Base-by-base conservation (phyloP, 2,797 vertebrate genomes). In the Moxostoma hubbsi region DNA sequence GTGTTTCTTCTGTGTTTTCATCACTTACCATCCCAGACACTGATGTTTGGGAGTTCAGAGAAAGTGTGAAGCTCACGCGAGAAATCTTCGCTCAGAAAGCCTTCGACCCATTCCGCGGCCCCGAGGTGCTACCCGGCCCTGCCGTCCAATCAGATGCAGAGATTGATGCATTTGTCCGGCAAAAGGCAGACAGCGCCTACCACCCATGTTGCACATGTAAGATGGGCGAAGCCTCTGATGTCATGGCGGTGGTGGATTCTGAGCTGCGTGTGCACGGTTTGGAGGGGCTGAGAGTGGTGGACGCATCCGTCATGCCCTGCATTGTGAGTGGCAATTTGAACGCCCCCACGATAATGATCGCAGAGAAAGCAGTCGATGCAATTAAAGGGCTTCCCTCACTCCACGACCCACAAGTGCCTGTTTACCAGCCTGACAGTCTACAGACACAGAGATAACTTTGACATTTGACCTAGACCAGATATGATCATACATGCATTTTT, bases 281-380 rank as follows among this genome's bases (percentile, higher is more conserved):
- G 47, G 95, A 99, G 85, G 90, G 93, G 68, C 89, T 99, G 77
- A 92, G 97, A 5, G 95, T 99, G 9, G 91, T 99, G 0, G 98
- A 99, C 43, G 97, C 98, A 24, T 99, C 98, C 70, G 95, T 99
- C 89, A 99, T 99, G 97, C 98, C 98, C 83, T 99, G 96, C 15
- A 36, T 99, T 6, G 92, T 97, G 83, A 98, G 96, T 1, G 98
- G 98, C 61, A 99, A 99, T 90, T 85, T 99, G 15, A 99, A 99
- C 0, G 95, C 96, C 6, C 98, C 98, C 13, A 98, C 97, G 11
- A 93, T 99, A 86, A 99, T 99, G 98, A 93, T 99, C 0, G 98
- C 98, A 0, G 98, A 99, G 89, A 99, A 98, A 86, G 93, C 94
- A 1, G 95, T 97, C 0, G 98, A 99, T 85, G 90, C 95, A 16